Conservation (phyloP, 2,113 vertebrate species). For the Pelvicachromis taeniatus region DNA sequence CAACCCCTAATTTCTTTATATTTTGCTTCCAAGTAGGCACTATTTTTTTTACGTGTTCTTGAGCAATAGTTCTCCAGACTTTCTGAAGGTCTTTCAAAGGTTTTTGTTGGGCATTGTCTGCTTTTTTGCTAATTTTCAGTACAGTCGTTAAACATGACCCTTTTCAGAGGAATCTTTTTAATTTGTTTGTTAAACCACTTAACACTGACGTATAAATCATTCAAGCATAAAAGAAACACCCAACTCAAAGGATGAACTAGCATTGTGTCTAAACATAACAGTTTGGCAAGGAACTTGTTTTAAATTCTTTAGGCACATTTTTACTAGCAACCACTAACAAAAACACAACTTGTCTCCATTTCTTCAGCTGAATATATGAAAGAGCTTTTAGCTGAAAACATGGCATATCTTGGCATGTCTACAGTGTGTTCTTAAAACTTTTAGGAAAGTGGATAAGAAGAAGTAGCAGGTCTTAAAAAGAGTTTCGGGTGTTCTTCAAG, state of each 20-base stretch:
- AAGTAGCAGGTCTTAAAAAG: not conserved
- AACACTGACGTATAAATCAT: not conserved
- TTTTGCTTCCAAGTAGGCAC: not conserved
- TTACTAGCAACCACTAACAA: not conserved
- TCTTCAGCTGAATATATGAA: not conserved
- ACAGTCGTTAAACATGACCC: not conserved
- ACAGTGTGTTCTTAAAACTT: fast-evolving
- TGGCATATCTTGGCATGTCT: not conserved
- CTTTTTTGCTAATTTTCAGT: not conserved
- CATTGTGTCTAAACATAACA: not conserved
- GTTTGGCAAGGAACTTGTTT: not conserved
- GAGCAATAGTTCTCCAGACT: not conserved
- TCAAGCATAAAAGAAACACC: too few relatives aligned
- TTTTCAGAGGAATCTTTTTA: not conserved
- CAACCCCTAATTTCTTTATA: not conserved
- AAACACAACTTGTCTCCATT: not conserved
- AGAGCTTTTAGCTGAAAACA: not conserved
- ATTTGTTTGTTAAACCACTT: not conserved
- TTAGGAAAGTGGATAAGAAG: not conserved
- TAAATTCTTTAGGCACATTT: not conserved
- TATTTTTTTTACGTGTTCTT: not conserved
- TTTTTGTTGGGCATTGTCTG: not conserved
- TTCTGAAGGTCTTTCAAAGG: not conserved
- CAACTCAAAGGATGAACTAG: not conserved
- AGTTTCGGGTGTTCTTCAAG: not conserved